phyloP scores from a whole-genome alignment of 2,797 vertebrate species.

The Gymnocypris eckloni region DNA sequence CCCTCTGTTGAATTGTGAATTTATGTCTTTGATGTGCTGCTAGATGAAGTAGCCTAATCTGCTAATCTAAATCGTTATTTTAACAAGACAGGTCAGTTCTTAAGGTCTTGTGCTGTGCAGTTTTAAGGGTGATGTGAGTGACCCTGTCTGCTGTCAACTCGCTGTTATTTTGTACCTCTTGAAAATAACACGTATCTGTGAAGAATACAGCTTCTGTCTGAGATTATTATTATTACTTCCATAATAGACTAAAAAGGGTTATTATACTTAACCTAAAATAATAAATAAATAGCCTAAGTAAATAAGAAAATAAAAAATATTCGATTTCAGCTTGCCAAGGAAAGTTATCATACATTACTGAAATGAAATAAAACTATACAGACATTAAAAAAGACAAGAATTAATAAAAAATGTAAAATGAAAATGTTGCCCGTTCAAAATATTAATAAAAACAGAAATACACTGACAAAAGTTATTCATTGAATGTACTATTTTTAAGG shows the following conservation, averaged over 20 bases:
- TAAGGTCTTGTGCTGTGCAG: neutral
- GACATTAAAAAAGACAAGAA: too few species aligned
- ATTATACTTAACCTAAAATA: neutral
- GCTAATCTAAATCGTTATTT: neutral
- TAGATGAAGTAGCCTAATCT: too few species aligned
- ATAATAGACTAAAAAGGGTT: neutral
- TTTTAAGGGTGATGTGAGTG: neutral
- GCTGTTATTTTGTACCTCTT: neutral
- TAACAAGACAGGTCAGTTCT: neutral
- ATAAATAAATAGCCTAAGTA: neutral
- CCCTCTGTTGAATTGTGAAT: neutral
- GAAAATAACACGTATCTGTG: neutral
- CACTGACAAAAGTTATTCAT: too few species aligned
- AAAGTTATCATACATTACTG: neutral
- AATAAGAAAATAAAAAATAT: too few species aligned
- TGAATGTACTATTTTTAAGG: too few species aligned
- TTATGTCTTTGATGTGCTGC: neutral
- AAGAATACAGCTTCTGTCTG: neutral
- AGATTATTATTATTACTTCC: neutral
- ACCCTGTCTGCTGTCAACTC: neutral
- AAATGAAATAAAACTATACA: neutral
- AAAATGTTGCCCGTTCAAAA: too few species aligned
- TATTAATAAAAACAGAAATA: too few species aligned
- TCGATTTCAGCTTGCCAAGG: neutral
- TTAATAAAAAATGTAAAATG: too few species aligned